Conservation (phyloP, 2,113 vertebrate species). For the Cyphomyrus plagiostoma region DNA sequence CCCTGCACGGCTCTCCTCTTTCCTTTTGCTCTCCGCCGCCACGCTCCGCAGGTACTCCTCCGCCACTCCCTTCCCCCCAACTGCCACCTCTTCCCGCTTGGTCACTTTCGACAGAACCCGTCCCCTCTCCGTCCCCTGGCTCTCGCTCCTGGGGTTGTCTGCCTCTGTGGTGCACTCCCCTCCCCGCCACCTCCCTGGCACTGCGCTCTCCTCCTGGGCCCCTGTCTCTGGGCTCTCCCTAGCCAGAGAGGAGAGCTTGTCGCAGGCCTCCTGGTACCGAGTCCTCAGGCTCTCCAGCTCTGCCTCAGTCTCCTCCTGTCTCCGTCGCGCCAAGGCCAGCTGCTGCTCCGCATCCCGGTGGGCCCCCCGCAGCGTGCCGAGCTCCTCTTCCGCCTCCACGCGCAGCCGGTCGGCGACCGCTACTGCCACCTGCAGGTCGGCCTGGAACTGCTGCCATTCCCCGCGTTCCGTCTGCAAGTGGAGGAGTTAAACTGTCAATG, state of each 20-base stretch:
- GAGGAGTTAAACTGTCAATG: not conserved
- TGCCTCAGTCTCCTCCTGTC: slow-evolving; percentile 48
- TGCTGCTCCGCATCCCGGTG: slow-evolving; percentile 50
- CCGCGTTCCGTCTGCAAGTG: slow-evolving; percentile 53
- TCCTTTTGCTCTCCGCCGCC: slow-evolving; percentile 43
- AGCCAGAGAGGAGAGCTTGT: slow-evolving; percentile 16
- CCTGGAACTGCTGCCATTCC: slow-evolving; percentile 71
- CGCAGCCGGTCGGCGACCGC: slow-evolving; percentile 66
- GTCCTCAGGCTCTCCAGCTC: slow-evolving; percentile 47
- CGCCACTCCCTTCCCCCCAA: slow-evolving; percentile 37
- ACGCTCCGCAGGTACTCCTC: slow-evolving; percentile 51
- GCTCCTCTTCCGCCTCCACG: slow-evolving; percentile 63
- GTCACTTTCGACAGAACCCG: slow-evolving; percentile 2
- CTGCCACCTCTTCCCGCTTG: slow-evolving; percentile 31
- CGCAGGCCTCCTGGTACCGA: slow-evolving; percentile 49
- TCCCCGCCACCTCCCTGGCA: slow-evolving; percentile 37
- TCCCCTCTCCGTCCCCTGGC: slow-evolving; percentile 19
- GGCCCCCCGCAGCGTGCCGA: slow-evolving; percentile 37
- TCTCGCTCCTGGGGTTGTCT: not conserved
- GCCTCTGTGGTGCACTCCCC: not conserved
- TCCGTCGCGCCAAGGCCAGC: slow-evolving; percentile 45
- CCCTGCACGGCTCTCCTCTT: slow-evolving; percentile 28
- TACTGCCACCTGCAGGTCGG: slow-evolving; percentile 70
- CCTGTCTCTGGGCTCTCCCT: slow-evolving; percentile 46
- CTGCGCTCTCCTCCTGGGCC: slow-evolving; percentile 36